A percentile compares a stretch with the other conserved stretches of the same genome.
These are phyloP conservation scores for Tachina fera DNA, from an alignment of 2,888 invertebrate species.

Conservation along the genomic window DNA sequence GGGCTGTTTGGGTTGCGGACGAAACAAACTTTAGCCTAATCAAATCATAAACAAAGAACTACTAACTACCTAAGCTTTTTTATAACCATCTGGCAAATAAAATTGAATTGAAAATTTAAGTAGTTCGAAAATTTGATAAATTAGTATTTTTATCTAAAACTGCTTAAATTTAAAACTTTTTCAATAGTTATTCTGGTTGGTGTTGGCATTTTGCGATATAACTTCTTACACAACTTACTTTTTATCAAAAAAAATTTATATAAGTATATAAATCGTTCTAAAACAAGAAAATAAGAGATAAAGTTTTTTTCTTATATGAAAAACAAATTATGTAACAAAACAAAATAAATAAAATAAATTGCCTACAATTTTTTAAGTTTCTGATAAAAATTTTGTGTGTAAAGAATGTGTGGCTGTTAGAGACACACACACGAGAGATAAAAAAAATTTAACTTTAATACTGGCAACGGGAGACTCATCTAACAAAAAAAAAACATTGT, in stretches of 20 bases:
- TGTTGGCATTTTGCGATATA: not conserved
- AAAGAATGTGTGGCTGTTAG: constrained; percentile 18
- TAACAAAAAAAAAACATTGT: not conserved
- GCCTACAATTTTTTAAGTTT: constrained; percentile 43
- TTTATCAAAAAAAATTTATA: not conserved
- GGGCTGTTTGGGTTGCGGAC: too few relatives aligned
- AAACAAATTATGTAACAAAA: not conserved
- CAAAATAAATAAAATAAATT: constrained; percentile 34
- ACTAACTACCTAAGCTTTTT: too few relatives aligned
- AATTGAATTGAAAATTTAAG: not conserved
- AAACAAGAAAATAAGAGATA: not conserved
- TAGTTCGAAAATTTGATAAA: not conserved
- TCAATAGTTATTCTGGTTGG: not conserved
- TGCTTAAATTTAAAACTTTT: not conserved
- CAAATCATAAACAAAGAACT: too few relatives aligned
- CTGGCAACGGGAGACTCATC: constrained; percentile 18
- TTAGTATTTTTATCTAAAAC: not conserved
- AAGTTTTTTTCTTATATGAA: constrained; percentile 12
- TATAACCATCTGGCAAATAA: not conserved
- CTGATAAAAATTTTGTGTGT: constrained; percentile 8
- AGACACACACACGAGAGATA: constrained; percentile 15
- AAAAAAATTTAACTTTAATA: constrained; percentile 41
- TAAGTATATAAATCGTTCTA: constrained; percentile 5
- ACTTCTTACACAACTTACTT: not conserved
- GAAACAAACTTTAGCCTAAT: too few relatives aligned